phyloP scores from a whole-genome alignment of 2,797 vertebrate species.

The Anguilla anguilla region DNA sequence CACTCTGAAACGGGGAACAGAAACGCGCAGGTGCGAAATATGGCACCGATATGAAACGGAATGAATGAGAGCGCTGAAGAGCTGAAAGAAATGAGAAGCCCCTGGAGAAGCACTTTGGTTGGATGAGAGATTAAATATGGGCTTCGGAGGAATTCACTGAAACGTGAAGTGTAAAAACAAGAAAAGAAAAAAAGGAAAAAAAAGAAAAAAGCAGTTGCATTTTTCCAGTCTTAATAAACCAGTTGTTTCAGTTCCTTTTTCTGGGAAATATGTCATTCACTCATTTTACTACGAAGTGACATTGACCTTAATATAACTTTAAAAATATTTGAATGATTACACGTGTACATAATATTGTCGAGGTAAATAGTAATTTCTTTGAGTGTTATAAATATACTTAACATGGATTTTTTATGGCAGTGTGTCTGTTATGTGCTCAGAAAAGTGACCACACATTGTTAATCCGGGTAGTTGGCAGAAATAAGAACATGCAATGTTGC shows the following conservation, averaged over 20 bases:
- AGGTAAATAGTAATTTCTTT: background rate
- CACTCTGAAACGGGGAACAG: slow-evolving; percentile 22
- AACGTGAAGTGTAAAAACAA: background rate
- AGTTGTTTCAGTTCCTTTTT: slow-evolving; percentile 7
- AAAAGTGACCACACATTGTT: background rate
- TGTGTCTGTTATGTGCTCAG: background rate
- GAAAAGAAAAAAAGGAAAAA: background rate
- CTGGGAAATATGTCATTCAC: background rate
- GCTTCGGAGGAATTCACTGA: background rate
- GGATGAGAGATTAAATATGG: background rate
- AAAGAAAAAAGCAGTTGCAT: background rate
- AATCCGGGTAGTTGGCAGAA: background rate
- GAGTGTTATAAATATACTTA: background rate
- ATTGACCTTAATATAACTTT: background rate
- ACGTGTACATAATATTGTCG: no score
- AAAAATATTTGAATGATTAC: background rate
- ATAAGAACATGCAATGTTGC: background rate
- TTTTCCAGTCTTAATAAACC: background rate
- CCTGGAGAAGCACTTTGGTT: background rate
- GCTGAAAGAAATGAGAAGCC: background rate
- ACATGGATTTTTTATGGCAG: background rate
- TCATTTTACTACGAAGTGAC: background rate
- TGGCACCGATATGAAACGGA: background rate
- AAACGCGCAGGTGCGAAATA: slow-evolving; percentile 20
- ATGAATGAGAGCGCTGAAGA: background rate